Percentiles rank a stretch among this genome's conserved stretches.
Conservation (phyloP, 2,888 invertebrate species). For the Arenicola marina region DNA sequence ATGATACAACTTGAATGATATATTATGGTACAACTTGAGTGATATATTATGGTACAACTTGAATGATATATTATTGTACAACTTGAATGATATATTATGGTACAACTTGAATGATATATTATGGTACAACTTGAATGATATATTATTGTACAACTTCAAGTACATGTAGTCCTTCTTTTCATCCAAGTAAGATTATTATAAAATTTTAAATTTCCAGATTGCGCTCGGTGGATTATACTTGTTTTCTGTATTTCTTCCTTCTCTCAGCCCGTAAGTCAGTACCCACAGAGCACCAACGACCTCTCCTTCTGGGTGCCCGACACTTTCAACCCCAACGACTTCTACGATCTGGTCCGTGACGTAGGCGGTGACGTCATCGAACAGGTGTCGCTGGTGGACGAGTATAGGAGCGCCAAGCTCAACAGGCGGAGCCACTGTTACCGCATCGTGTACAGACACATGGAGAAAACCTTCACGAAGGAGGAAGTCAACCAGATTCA, state of each 20-base stretch:
- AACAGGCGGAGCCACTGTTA: slow-evolving; percentile 86
- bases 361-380: slow-evolving; percentile 92
- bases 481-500: slow-evolving; percentile 87
- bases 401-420: slow-evolving; percentile 83
- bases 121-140: too few relatives aligned
- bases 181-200: too few relatives aligned
- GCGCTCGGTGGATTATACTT: background rate
- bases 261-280: slow-evolving; percentile 75
- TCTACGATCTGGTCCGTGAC: slow-evolving; percentile 85
- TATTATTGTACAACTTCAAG: too few relatives aligned
- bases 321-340: slow-evolving; percentile 58
- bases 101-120: too few relatives aligned
- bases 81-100: too few relatives aligned
- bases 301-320: slow-evolving; percentile 94
- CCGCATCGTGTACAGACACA: slow-evolving; percentile 87
- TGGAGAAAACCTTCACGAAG: slow-evolving; percentile 86
- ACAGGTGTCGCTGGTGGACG: slow-evolving; percentile 84
- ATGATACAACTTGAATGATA: too few relatives aligned
- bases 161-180: too few relatives aligned
- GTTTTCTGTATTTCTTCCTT: background rate
- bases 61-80: too few relatives aligned
- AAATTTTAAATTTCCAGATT: background rate
- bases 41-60: too few relatives aligned
- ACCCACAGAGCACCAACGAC: slow-evolving; percentile 87
- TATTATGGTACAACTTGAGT: too few relatives aligned